A percentile compares a stretch with the other conserved stretches of the same genome.
phyloP scores from a whole-genome alignment of 1,140 invertebrate species.

The Drosophila setifemur region DNA sequence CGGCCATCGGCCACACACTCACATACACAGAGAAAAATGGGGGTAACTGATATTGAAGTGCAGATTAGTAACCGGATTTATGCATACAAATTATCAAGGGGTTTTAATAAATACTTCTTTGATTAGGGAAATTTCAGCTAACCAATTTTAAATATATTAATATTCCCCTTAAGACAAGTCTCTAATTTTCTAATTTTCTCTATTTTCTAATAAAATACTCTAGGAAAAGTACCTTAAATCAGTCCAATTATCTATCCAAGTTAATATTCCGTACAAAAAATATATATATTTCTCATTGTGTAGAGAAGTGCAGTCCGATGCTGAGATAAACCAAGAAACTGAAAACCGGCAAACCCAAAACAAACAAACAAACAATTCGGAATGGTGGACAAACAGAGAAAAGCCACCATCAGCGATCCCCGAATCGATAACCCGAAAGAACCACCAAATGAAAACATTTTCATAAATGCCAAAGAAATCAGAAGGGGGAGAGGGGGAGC shows the following conservation, averaged over 20 bases:
- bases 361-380: conserved; percentile 22
- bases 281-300: neutral
- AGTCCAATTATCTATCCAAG: too few species aligned
- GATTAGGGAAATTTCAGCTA: neutral
- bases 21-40: conserved; percentile 1
- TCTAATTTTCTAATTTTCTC: neutral
- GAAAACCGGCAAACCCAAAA: conserved; percentile 11
- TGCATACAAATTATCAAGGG: too few species aligned
- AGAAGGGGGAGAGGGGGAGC: conserved; percentile 17
- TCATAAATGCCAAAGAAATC: conserved; percentile 67
- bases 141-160: neutral
- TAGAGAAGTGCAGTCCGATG: conserved; percentile 15
- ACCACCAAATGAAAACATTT: conserved; percentile 69
- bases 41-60: too few species aligned
- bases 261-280: too few species aligned
- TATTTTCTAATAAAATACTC: too few species aligned
- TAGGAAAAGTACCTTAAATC: too few species aligned
- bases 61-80: too few species aligned
- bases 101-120: too few species aligned
- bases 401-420: conserved; percentile 39
- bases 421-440: conserved; percentile 30
- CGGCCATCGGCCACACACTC: conserved; percentile 42
- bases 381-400: conserved; percentile 2
- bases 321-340: conserved; percentile 11
- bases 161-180: neutral